Evolutionary conservation across 2,797 vertebrate genomes (phyloP).

Genomic region (Leucoraja ocellata): DNA sequence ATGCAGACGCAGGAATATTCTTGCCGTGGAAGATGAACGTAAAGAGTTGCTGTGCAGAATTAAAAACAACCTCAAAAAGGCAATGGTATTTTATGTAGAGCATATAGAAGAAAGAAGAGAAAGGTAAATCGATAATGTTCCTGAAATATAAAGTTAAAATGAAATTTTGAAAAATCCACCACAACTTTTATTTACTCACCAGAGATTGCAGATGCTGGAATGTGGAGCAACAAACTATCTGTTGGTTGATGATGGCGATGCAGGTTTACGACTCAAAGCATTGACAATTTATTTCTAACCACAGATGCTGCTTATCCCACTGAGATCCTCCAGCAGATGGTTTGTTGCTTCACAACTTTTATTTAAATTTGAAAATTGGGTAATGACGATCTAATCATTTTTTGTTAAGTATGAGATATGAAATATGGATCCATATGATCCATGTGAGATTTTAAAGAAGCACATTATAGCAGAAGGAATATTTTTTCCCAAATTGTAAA

Average conservation of each 20-base stretch:
- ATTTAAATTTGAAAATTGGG: not conserved
- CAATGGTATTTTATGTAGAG: conserved; percentile 54
- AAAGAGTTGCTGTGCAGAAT: conserved; percentile 47
- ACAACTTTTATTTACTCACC: not conserved
- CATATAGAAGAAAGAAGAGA: conserved; percentile 59
- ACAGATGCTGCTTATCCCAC: no score
- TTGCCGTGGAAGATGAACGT: conserved; percentile 55
- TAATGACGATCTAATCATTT: not conserved
- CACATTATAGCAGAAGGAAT: not conserved
- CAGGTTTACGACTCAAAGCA: no score
- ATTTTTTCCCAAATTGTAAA: not conserved
- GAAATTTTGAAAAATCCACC: not conserved
- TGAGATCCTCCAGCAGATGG: no score
- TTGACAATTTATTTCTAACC: no score
- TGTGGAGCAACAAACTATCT: no score
- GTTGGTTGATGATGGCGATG: no score
- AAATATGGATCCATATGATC: not conserved
- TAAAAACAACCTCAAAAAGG: conserved; percentile 50
- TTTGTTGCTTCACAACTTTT: not conserved
- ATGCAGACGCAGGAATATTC: conserved; percentile 42
- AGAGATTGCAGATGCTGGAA: no score
- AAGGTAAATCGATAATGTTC: conserved; percentile 56
- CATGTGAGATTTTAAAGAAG: not conserved
- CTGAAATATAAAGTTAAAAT: not conserved
- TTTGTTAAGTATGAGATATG: no score